Conservation (phyloP, 2,888 invertebrate species). For the Drosophila colorata region DNA sequence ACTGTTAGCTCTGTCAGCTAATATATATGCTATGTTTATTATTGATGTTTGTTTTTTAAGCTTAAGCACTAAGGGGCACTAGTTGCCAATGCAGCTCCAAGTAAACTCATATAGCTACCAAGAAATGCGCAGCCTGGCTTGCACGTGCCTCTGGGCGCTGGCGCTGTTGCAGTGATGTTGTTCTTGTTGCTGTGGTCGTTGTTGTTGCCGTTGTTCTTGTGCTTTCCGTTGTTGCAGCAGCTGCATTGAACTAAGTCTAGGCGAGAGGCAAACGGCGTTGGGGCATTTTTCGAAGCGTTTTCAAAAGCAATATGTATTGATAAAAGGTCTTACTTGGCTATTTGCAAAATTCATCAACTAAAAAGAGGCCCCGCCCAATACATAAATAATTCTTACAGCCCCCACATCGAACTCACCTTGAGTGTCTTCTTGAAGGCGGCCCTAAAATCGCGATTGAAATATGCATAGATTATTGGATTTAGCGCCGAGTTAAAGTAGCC, state of each 20-base stretch:
- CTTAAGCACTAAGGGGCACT: constrained; percentile 45
- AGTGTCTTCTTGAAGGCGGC: constrained; percentile 97
- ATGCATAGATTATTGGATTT: constrained; percentile 98
- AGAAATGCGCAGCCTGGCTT: constrained; percentile 41
- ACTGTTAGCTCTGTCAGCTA: constrained; percentile 47
- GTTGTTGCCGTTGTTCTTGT: constrained; percentile 27
- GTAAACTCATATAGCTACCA: constrained; percentile 64
- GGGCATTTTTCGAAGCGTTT: constrained; percentile 25
- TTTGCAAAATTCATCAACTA: constrained; percentile 16
- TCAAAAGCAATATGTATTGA: constrained; percentile 48
- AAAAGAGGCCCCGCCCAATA: constrained; percentile 4
- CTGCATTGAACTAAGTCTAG: constrained; percentile 66
- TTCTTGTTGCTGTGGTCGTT: constrained; percentile 33
- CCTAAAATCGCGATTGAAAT: constrained; percentile 98
- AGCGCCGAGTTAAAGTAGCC: constrained; percentile 99
- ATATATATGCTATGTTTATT: constrained; percentile 44
- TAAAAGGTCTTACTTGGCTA: constrained; percentile 38
- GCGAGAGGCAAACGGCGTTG: constrained; percentile 30
- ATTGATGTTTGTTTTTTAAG: constrained; percentile 1
- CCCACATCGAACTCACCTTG: constrained; percentile 83
- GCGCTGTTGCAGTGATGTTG: constrained; percentile 31
- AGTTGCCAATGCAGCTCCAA: constrained; percentile 58
- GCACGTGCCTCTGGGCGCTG: constrained; percentile 33
- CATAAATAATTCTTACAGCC: constrained; percentile 9
- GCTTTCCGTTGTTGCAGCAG: constrained; percentile 43